A percentile compares a stretch with the other conserved stretches of the same genome.
Evolutionary conservation across 2,888 invertebrate genomes (phyloP).

Genomic region (Autographa gamma): DNA sequence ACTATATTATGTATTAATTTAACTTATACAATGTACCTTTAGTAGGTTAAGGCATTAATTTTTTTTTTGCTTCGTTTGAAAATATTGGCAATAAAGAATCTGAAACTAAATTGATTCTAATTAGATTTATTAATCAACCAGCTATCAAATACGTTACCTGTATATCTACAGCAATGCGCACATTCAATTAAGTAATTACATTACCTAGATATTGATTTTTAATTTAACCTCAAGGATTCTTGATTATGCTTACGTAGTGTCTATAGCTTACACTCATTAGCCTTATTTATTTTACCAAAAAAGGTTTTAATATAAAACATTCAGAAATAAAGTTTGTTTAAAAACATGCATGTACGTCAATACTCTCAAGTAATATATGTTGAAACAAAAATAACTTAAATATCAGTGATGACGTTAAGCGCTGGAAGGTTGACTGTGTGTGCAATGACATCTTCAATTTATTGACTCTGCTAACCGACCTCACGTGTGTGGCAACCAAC

Average conservation of each 20-base stretch:
- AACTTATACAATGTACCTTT: constrained; percentile 12
- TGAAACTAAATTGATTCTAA: background rate
- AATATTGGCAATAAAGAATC: background rate
- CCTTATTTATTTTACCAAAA: background rate
- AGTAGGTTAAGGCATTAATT: background rate
- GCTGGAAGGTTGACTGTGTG: constrained; percentile 1
- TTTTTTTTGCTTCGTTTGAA: background rate
- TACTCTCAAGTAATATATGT: constrained; percentile 4
- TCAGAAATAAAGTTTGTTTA: background rate
- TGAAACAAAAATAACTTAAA: constrained; percentile 4
- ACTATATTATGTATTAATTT: constrained; percentile 19
- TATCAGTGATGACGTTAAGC: constrained; percentile 1
- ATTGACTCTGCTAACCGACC: constrained; percentile 2
- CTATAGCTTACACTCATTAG: background rate
- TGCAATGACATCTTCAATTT: constrained; percentile 4
- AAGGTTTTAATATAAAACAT: background rate
- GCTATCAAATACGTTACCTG: background rate
- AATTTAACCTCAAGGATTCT: background rate
- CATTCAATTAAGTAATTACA: constrained; percentile 6
- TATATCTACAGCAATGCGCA: background rate
- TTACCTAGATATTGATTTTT: constrained; percentile 5
- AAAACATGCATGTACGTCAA: constrained; percentile 1
- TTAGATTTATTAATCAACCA: background rate
- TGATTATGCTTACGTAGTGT: background rate
- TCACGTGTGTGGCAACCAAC: constrained; percentile 1